Evolutionary conservation across 2,113 vertebrate genomes (phyloP), one percentile per base, ranked within the genome.

Genomic region (Baryphthengus martii): DNA sequence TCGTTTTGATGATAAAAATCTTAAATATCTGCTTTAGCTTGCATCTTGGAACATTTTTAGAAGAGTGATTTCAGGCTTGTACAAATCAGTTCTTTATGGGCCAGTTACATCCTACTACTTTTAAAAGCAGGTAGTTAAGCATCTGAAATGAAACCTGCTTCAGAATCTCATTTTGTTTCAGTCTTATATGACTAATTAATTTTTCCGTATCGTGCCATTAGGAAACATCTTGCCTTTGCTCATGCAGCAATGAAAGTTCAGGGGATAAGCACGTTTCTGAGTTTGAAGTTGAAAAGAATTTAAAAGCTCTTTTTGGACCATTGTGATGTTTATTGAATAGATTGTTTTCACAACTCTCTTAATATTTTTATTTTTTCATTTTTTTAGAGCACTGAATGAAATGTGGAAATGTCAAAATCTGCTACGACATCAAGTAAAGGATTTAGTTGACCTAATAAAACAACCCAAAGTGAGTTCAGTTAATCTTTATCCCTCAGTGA

Each of bases 341-440:
- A 50, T 16, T 1, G 56, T 56, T 89, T 71, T 75, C 61, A 74
- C 47, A 71, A 33, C 37, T 82, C 4, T 37, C 11, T 56, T 26
- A 4, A 17, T 33, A 17, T 28, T 24, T 33, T 47, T 84, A 28
- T 20, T 35, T 18, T 16, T 68, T 23, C 81, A n/a, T 33, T 28
- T 77, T 94, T 97, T 96, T 92, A 99, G 99, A 97, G 99, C 99
- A 85, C 95, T 99, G 93, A 99, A 99, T 96, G 99, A 99, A 98
- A 99, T 99, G 99, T 99, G 99, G 99, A 99, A 99, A 95, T 99
- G 99, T 97, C 99, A 99, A 97, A 99, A 99, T 97, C 97, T 99
- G 92, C 96, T 99, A 85, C 98, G 99, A 91, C 98, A 99, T 94
- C 97, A 99, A 91, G 99, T 99, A 74, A 99, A 99, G 97, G 99